phyloP scores from a whole-genome alignment of 2,113 vertebrate genomes.

The Panurus biarmicus region DNA sequence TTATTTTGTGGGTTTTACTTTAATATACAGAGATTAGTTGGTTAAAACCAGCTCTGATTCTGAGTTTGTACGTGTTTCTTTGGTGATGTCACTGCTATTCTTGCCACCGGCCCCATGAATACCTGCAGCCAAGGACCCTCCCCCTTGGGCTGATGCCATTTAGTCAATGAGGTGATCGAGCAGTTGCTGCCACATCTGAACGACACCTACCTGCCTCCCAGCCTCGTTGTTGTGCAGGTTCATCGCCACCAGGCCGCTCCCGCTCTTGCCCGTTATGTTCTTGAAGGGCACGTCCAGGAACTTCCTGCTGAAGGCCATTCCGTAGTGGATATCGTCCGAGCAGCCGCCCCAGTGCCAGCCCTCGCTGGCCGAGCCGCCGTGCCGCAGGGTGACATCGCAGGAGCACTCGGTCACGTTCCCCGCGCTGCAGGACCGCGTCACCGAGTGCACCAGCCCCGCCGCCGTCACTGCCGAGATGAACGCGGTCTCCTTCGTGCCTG shows the following conservation, averaged over 20 bases:
- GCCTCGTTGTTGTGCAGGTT: constrained; percentile 92
- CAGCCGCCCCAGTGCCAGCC: constrained; percentile 98
- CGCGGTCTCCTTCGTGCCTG: constrained; percentile 92
- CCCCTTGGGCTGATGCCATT: neutral
- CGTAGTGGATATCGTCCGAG: constrained; percentile 88
- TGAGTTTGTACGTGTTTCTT: neutral
- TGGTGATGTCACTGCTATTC: neutral
- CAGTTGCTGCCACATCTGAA: neutral
- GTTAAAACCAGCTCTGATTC: neutral
- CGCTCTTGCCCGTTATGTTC: constrained; percentile 64
- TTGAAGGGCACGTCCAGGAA: constrained; percentile 77
- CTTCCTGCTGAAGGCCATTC: constrained; percentile 88
- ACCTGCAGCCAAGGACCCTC: neutral
- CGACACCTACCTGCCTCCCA: constrained; percentile 84
- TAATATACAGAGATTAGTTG: neutral
- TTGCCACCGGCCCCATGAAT: neutral
- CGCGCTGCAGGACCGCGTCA: constrained; percentile 88
- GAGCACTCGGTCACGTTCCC: constrained; percentile 92
- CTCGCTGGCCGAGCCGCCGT: constrained; percentile 70
- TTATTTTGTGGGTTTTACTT: neutral
- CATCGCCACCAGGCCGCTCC: constrained; percentile 71
- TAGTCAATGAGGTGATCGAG: neutral
- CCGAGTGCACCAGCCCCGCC: constrained; percentile 85
- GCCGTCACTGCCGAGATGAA: constrained; percentile 88
- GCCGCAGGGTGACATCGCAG: constrained; percentile 78